These are phyloP conservation scores for Sinohyriopsis cumingii DNA, from an alignment of 2,888 invertebrate genomes.

Conservation along the genomic window DNA sequence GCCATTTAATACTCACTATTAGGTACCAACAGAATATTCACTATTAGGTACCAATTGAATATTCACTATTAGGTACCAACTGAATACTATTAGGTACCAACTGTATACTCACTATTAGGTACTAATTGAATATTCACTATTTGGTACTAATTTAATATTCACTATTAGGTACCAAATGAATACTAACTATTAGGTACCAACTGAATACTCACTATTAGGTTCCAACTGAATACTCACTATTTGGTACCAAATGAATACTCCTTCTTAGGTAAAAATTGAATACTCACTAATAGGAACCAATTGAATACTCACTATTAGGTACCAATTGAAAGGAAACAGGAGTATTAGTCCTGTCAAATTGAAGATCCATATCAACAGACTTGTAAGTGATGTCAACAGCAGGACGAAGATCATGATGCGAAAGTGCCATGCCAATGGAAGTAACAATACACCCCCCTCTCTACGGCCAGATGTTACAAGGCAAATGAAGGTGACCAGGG, in stretches of 20 bases:
- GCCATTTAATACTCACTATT: neutral
- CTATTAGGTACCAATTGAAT: slow-evolving; percentile 49
- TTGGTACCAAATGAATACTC: slow-evolving; percentile 47
- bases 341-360: slow-evolving; percentile 46
- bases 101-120: slow-evolving; percentile 14
- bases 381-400: slow-evolving; percentile 44
- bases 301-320: slow-evolving; percentile 15
- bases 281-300: neutral
- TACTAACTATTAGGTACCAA: slow-evolving; percentile 40
- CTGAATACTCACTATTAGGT: slow-evolving; percentile 33
- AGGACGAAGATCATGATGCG: slow-evolving; percentile 60
- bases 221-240: slow-evolving; percentile 43
- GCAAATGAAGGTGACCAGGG: slow-evolving; percentile 45
- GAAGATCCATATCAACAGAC: slow-evolving; percentile 34
- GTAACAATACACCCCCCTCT: slow-evolving; percentile 47
- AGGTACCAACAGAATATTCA: slow-evolving; percentile 45
- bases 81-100: slow-evolving; percentile 15
- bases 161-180: slow-evolving; percentile 49
- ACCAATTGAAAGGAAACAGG: slow-evolving; percentile 54
- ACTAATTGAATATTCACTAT: slow-evolving; percentile 43
- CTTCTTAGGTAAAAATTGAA: neutral
- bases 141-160: slow-evolving; percentile 48
- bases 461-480: slow-evolving; percentile 46
- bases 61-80: slow-evolving; percentile 40
- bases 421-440: slow-evolving; percentile 59